Evolutionary conservation across 2,113 vertebrate species (phyloP), one percentile per base, ranked within the genome.

Genomic region (Gasterosteus aculeatus): DNA sequence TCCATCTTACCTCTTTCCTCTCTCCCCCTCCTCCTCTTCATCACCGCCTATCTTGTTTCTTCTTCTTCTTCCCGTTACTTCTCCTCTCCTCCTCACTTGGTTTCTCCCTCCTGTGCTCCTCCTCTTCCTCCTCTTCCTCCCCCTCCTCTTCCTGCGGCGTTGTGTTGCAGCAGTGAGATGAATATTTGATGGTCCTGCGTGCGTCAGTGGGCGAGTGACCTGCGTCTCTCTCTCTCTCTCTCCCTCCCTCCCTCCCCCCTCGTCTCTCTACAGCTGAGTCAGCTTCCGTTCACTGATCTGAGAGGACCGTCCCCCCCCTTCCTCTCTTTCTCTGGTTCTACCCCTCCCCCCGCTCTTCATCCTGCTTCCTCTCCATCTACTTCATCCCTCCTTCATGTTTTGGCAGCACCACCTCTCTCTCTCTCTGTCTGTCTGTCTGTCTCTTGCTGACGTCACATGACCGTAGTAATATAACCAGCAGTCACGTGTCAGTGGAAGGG

Each of bases 231-330:
- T 61, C 15, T 60, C 53, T 67, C 56, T n/a, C n/a, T 33, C 57
- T 19, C 64, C 42, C 15, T 61, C 58, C 60, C 56, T 22, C 39
- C 7, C 29, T 33, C 64, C 49, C 39, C 70, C 53, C 49, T 56
- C 14, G 10, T 56, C 14, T 63, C 63, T 69, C 44, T 26, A 31
- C 22, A 72, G 88, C 90, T 90, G 85, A 91, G 69, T 92, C 88
- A 93, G 91, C 93, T 88, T 76, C 84, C 83, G 69, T 78, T 81
- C 85, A 80, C 85, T 86, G 88, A 90, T 91, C 39, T 46, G 61
- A 74, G 51, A 57, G 62, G 16, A 63, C 14, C 12, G 12, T 42
- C 29, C 11, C 42, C 5, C 47, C 2, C 11, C 1, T 26, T 14
- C 7, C 38, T 16, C 53, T 8, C 15, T 0, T 5, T 12, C 12